Evolutionary conservation across 2,888 invertebrate genomes (phyloP), one percentile per base, ranked within the genome.

Genomic region (Volucella zonaria): DNA sequence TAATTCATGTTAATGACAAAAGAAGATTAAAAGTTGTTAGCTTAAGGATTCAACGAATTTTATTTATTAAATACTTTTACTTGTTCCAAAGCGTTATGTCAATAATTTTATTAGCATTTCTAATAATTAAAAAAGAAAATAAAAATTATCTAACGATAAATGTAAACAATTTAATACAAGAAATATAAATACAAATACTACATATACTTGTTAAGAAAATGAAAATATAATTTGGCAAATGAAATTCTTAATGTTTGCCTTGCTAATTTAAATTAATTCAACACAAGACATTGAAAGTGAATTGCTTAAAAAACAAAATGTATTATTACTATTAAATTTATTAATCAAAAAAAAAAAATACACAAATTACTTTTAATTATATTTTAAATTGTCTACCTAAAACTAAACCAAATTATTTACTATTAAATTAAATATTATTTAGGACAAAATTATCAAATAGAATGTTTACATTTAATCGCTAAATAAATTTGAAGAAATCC

Each of bases 381-480:
- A 3, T 64, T 40, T 9, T 31, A n/a, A 10, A 54, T 31, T n/a
- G 2, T 38, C 54, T 47, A 54, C n/a, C 58, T 68, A 70, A 23
- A 68, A 77, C 12, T 31, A 38, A 59, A 59, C 47, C 23, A 64
- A 71, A 18, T 49, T 56, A 56, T 23, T 47, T n/a, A 56, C 40
- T 70, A 51, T 31, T 12, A 61, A 38, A 51, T 31, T 12, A 61
- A 38, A 11, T 31, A 15, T 23, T n/a, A 23, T 67, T 6, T 56
- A n/a, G 38, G 40, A 14, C 51, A 23, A 40, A 15, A 54, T 11
- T 62, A 18, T 11, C n/a, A 82, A 56, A 68, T 67, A 68, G 67
- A 70, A 73, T 82, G 85, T 81, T 85, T 81, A 81, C 85, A 85
- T 81, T 85, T 78, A 52, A 47, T 64, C 76, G 85, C 62, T 85